Evolutionary conservation across 2,797 vertebrate species (phyloP), one percentile per base, ranked within the genome.

Genomic region (Chelon labrosus): DNA sequence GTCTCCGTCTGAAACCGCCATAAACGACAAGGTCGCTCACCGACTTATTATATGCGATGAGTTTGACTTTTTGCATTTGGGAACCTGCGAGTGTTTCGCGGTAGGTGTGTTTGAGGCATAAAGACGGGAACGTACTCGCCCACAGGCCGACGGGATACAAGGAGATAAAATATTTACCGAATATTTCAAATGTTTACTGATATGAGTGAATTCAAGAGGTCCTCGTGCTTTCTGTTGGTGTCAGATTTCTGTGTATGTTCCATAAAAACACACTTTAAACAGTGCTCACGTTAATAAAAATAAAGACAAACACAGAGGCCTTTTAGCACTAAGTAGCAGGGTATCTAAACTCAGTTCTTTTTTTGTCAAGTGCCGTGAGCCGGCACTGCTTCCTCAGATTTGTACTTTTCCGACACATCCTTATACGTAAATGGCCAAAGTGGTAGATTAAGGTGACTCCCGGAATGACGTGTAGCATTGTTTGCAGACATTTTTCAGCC

Each of bases 1-100:
- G 25, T 50, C 19, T 58, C 56, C 61, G 41, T 66, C 62, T 70
- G 39, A 62, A 67, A 72, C 56, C 16, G 39, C 35, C 41, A 51
- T 65, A 60, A 74, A 80, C 51, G 47, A 75, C 59, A 57, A 74
- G 75, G 44, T 83, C 68, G 77, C 65, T 53, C 64, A 61, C 5
- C 19, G 22, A 54, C 51, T 31, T 65, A 42, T 70, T 70, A 39
- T 9, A 42, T 16, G 13, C 10, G 22, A 31, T 49, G 20, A 53
- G 14, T 10, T 78, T 6, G 57, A 56, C 22, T 61, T 50, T 41
- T 14, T 68, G 42, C 59, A 53, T 64, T 53, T 64, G 17, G 25
- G 25, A 14, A 47, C 17, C 19, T 44, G 10, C 12, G 50, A 16
- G 27, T 52, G 54, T 75, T 51, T 50, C 19, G 31, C 25, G 13